A percentile compares a stretch with the other conserved stretches of the same genome.
phyloP scores from a whole-genome alignment of 2,113 vertebrate genomes.

The Microtus oregoni region DNA sequence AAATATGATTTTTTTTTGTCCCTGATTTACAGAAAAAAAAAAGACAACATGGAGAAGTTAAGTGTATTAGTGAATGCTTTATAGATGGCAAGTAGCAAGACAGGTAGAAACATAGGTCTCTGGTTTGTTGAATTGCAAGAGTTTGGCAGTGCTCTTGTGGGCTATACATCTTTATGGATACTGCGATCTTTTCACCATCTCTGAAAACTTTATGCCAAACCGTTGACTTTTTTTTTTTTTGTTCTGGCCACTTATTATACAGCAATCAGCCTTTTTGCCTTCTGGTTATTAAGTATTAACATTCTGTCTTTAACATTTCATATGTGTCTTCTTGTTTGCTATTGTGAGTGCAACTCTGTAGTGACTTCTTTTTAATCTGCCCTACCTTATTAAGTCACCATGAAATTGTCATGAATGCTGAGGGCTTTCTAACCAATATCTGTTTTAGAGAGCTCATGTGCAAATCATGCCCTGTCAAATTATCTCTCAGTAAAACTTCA shows the following conservation, averaged over 20 bases:
- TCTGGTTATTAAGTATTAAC: background rate
- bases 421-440: accelerated
- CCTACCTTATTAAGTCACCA: background rate
- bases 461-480: background rate
- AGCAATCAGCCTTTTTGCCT: background rate
- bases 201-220: background rate
- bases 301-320: background rate
- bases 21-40: background rate
- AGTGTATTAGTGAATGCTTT: background rate
- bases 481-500: background rate
- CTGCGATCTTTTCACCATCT: background rate
- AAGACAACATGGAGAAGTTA: background rate
- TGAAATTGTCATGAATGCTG: background rate
- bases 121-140: background rate
- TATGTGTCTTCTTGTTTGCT: background rate
- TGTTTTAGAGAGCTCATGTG: background rate
- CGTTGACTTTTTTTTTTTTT: background rate
- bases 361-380: background rate
- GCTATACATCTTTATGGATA: accelerated
- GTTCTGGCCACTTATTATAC: background rate
- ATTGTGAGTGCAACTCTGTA: background rate
- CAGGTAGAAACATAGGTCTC: background rate
- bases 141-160: background rate
- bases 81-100: background rate
- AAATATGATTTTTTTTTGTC: background rate